Percentiles rank a stretch among this genome's conserved stretches.
Evolutionary conservation across 2,113 vertebrate genomes (phyloP).

Genomic region (Equus quagga): DNA sequence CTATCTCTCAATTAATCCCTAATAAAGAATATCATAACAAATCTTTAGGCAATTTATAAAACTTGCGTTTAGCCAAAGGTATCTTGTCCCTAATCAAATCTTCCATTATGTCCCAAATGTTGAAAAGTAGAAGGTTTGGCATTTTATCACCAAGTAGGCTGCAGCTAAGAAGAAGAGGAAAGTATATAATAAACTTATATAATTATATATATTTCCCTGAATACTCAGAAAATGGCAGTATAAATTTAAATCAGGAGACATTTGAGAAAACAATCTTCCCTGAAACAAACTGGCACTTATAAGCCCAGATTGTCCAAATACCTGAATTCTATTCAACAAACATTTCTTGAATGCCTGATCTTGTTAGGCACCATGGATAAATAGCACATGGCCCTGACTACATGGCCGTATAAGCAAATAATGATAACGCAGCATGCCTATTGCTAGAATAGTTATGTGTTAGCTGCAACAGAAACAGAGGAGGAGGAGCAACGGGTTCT

Average conservation of each 20-base stretch:
- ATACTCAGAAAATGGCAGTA: neutral
- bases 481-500: neutral
- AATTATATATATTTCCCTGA: neutral
- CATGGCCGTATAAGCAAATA: neutral
- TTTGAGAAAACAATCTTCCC: conserved; percentile 4
- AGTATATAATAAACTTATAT: neutral
- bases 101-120: neutral
- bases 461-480: neutral
- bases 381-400: neutral
- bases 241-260: conserved; percentile 29
- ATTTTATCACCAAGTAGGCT: conserved; percentile 21
- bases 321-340: neutral
- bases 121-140: conserved; percentile 16
- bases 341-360: neutral
- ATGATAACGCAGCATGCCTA: neutral
- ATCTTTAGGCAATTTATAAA: conserved; percentile 38
- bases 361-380: neutral
- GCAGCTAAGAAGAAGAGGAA: neutral
- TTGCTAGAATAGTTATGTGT: neutral
- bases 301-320: neutral
- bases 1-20: neutral
- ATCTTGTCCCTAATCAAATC: conserved; percentile 30
- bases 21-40: conserved; percentile 46
- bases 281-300: neutral
- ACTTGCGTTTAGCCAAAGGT: conserved; percentile 31